Evolutionary conservation across 2,113 vertebrate species (phyloP), one percentile per base, ranked within the genome.

Genomic region (Bagarius yarrelli): DNA sequence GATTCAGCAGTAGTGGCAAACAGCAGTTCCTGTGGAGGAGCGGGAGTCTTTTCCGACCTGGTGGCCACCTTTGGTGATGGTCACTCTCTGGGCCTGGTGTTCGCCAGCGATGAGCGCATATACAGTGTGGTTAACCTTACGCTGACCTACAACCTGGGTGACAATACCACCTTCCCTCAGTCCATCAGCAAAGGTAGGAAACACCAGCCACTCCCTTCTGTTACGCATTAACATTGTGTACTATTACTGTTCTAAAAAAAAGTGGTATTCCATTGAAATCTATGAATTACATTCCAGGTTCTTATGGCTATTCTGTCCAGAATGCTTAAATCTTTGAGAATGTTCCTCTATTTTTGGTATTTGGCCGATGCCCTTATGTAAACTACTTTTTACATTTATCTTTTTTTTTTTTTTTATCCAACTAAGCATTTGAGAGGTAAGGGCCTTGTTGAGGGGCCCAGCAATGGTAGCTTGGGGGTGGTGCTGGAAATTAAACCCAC

Each of bases 121-220:
- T 99, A 98, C 81, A 40, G 78, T 0, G 92, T 98, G 0, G 83
- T 86, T 25, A 89, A 87, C 71, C 81, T 98, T 79, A 83, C 70
- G 5, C 91, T 99, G 84, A 82, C 40, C 44, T 98, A 95, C 88
- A 96, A 97, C 81, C 89, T 99, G 72, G 94, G 92, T 2, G 96
- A 99, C 87, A 12, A 84, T 5, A 13, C 78, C 6, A 0, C 81
- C n/a, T 99, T 99, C 87, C 92, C 91, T 12, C 88, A 89, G 1
- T 88, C 96, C 47, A 90, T 86, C 88, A 69, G 84, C 75, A 84
- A 89, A 3, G 94, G 97, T 98, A 88, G 91, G 92, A 81, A 61
- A n/a, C 50, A 18, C 4, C 2, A 61, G 12, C 60, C n/a, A 30
- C 57, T 56, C 1, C n/a, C 0, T n/a, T 27, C 19, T 25, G 11